These are phyloP conservation scores for Napeogenes sylphis DNA, from an alignment of 2,888 invertebrate species.

Conservation along the genomic window DNA sequence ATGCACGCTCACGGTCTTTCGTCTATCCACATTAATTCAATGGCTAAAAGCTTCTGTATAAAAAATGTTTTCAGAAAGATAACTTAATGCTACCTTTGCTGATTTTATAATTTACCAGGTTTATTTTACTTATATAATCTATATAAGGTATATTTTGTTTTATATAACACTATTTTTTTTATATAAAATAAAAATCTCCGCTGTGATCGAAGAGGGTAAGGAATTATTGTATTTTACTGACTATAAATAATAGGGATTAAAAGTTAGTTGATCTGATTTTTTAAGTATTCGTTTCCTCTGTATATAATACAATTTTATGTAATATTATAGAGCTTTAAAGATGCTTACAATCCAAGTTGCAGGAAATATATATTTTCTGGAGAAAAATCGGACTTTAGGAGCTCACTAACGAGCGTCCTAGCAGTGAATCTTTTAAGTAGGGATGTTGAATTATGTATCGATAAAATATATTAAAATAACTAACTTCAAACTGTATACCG, in stretches of 20 bases:
- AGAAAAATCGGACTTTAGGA: conserved; percentile 23
- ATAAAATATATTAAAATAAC: conserved; percentile 11
- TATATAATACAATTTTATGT: too few relatives aligned
- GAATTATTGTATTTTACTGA: too few relatives aligned
- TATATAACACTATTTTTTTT: too few relatives aligned
- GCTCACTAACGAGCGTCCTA: conserved; percentile 30
- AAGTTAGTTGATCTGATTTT: too few relatives aligned
- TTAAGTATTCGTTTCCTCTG: too few relatives aligned
- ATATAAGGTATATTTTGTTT: too few relatives aligned
- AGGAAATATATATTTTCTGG: conserved; percentile 21
- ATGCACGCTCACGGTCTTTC: conserved; percentile 28
- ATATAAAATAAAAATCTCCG: too few relatives aligned
- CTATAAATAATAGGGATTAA: too few relatives aligned
- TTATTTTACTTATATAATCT: too few relatives aligned
- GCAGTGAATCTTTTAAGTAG: conserved; percentile 23
- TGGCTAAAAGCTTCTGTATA: conserved; percentile 9
- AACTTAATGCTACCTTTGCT: not conserved
- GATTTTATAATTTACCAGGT: too few relatives aligned
- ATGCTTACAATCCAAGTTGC: not conserved
- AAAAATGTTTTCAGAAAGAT: conserved; percentile 1
- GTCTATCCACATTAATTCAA: conserved; percentile 7
- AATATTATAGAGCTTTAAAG: too few relatives aligned
- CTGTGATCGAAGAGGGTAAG: too few relatives aligned
- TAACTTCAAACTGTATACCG: not conserved
- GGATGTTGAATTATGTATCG: conserved; percentile 26